Conservation (phyloP, 2,888 invertebrate species). For the Griposia aprilina region DNA sequence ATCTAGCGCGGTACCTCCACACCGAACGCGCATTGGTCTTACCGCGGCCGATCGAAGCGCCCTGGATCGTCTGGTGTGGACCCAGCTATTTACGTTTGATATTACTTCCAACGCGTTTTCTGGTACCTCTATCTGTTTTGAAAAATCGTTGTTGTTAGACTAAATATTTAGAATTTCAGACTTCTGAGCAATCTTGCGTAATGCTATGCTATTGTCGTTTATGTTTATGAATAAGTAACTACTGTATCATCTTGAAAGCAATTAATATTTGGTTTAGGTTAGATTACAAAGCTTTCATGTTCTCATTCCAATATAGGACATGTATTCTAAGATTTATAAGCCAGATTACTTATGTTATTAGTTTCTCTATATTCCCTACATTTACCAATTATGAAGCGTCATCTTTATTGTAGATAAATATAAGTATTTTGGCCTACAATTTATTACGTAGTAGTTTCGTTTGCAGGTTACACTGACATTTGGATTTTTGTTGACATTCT, state of each 20-base stretch:
- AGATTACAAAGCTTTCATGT: slow-evolving; percentile 7
- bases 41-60: no score
- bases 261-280: slow-evolving; percentile 38
- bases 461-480: background rate
- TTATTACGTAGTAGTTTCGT: background rate
- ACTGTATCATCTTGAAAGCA: slow-evolving; percentile 16
- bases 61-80: no score
- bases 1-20: no score
- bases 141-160: slow-evolving; percentile 10
- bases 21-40: no score
- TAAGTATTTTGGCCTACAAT: background rate
- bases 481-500: background rate
- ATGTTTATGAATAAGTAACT: slow-evolving; percentile 25
- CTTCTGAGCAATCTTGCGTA: slow-evolving; percentile 22
- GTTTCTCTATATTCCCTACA: background rate
- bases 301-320: background rate
- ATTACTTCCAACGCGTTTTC: slow-evolving; percentile 24
- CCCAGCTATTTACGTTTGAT: slow-evolving; percentile 18
- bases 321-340: background rate
- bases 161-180: slow-evolving; percentile 33
- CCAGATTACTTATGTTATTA: slow-evolving; percentile 1
- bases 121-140: slow-evolving; percentile 25
- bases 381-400: background rate
- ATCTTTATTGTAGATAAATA: background rate
- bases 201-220: slow-evolving; percentile 5